Evolutionary conservation across 2,888 invertebrate genomes (phyloP), one percentile per base, ranked within the genome.

Genomic region (Cataglyphis cursor): DNA sequence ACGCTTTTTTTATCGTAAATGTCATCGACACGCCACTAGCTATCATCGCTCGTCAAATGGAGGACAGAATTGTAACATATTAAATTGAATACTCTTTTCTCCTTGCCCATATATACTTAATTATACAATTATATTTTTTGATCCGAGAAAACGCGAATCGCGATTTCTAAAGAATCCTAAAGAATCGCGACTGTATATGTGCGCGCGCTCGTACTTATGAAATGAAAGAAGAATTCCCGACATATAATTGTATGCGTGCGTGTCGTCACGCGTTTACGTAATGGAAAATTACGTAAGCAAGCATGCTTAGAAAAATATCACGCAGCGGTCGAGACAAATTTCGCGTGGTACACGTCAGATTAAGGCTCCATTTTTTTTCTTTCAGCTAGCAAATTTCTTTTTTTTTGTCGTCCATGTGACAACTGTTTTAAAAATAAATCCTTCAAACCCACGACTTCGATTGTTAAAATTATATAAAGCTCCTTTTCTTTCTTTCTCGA

Each of bases 261-360:
- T 78, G 70, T 78, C 78, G 78, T 78, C 78, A 78, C 59, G 78
- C 78, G 70, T 80, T 80, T 80, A 80, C 70, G 78, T 80, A 80
- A 80, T 80, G 70, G 12, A 61, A 68, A 80, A 80, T 80, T 80
- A 80, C 70, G 59, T 70, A 80, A 78, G 59, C 41, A 44, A 31
- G n/a, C 59, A 78, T 21, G 9, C 59, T 78, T 68, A 80, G 68
- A 70, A 80, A 80, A 61, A 70, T 70, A 35, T 61, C 44, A n/a
- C 64, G 64, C 28, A 57, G 21, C 21, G 3, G 3, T 10, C 24
- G 59, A 44, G 31, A 59, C 59, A 15, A 12, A 41, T 66, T 78
- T 28, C 59, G 78, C 68, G 76, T n/a, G 38, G 24, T 51, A 15
- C n/a, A 31, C 44, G 35, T 8, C 64, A 35, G 51, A 51, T 64